A percentile compares a stretch with the other conserved stretches of the same genome.
Evolutionary conservation across 2,888 invertebrate species (phyloP).

Genomic region (Dasysyrphus albostriatus): DNA sequence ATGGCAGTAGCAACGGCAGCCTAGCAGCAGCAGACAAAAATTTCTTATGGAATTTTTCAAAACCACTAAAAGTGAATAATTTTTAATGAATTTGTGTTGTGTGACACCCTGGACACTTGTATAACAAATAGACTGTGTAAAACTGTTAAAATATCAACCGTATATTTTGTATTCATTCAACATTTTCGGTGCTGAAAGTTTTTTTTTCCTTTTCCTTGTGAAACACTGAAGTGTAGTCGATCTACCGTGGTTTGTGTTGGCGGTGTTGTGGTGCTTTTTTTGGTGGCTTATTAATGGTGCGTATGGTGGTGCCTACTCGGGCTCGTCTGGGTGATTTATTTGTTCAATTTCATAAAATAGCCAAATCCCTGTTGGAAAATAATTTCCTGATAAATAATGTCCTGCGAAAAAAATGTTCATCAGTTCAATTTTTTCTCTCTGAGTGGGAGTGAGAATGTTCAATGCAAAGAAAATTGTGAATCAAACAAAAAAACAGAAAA

Average conservation of each 20-base stretch:
- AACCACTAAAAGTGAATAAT: slow-evolving; percentile 53
- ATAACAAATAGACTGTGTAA: slow-evolving; percentile 30
- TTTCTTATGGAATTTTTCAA: slow-evolving; percentile 52
- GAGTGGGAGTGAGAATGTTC: slow-evolving; percentile 39
- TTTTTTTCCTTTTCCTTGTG: slow-evolving; percentile 24
- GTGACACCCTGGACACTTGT: slow-evolving; percentile 4
- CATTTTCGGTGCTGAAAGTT: slow-evolving; percentile 17
- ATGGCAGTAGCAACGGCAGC: slow-evolving; percentile 72
- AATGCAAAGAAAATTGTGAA: slow-evolving; percentile 7
- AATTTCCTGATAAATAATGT: neutral
- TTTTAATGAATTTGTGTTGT: slow-evolving; percentile 38
- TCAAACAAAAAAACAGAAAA: slow-evolving; percentile 46
- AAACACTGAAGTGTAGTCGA: slow-evolving; percentile 55
- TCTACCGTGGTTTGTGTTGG: slow-evolving; percentile 63
- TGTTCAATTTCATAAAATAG: slow-evolving; percentile 3
- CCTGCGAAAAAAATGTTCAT: slow-evolving; percentile 7
- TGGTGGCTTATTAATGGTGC: slow-evolving; percentile 51
- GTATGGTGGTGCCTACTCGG: slow-evolving; percentile 17
- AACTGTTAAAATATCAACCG: slow-evolving; percentile 33
- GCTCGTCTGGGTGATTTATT: slow-evolving; percentile 6
- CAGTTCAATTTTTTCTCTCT: slow-evolving; percentile 26
- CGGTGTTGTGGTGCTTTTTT: slow-evolving; percentile 46
- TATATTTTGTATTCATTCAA: slow-evolving; percentile 37
- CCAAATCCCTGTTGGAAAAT: slow-evolving; percentile 28
- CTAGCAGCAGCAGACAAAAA: slow-evolving; percentile 71